phyloP scores from a whole-genome alignment of 2,113 vertebrate species.

The Sitta europaea region DNA sequence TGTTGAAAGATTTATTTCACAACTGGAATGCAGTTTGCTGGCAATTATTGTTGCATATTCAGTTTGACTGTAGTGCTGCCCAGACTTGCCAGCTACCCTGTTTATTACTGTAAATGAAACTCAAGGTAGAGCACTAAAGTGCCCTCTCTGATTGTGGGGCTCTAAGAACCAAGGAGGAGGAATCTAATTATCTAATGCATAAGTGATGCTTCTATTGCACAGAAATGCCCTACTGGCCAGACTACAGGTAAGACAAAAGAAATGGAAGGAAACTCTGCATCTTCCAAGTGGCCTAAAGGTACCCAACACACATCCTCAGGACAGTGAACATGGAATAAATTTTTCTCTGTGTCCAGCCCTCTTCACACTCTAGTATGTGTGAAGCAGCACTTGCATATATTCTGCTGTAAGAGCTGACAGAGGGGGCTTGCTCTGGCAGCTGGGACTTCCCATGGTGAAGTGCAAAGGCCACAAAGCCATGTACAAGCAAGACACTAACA shows the following conservation, averaged over 20 bases:
- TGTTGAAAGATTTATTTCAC: slow-evolving; percentile 64
- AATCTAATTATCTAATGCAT: not conserved
- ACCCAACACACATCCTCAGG: not conserved
- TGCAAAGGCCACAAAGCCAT: not conserved
- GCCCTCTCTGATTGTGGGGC: not conserved
- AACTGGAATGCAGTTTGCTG: slow-evolving; percentile 57
- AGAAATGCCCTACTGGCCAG: not conserved
- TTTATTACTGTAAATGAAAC: slow-evolving; percentile 40
- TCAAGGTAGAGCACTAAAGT: not conserved
- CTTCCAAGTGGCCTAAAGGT: not conserved
- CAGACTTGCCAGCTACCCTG: slow-evolving; percentile 51
- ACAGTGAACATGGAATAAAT: rapidly evolving
- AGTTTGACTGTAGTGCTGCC: slow-evolving; percentile 48
- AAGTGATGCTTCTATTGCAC: not conserved
- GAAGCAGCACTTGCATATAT: not conserved
- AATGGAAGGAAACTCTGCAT: not conserved
- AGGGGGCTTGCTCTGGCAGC: not conserved
- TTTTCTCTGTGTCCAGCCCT: not conserved
- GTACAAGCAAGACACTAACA: not conserved
- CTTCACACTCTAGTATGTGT: not conserved
- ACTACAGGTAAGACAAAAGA: not conserved
- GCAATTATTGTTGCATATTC: slow-evolving; percentile 60
- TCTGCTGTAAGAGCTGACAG: not conserved
- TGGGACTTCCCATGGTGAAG: not conserved
- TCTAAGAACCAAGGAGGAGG: not conserved